These are phyloP conservation scores for Myotis davidii DNA, from an alignment of 2,113 vertebrate genomes.

Conservation along the genomic window DNA sequence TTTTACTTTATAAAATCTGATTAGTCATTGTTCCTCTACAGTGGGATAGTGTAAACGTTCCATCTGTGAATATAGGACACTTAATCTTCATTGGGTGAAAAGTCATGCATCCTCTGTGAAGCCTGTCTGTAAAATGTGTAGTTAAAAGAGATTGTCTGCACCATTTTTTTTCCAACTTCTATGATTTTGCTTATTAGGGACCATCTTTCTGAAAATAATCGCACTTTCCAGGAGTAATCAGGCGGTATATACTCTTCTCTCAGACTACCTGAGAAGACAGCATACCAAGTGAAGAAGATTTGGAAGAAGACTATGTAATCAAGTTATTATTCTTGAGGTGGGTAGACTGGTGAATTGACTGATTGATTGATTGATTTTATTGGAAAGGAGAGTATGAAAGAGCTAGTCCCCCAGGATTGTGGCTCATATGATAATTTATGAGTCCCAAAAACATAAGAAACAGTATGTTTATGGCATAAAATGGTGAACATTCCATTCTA, in stretches of 20 bases:
- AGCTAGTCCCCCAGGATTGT: background rate
- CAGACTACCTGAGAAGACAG: background rate
- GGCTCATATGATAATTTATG: background rate
- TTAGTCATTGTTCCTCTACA: background rate
- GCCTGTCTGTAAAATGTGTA: background rate
- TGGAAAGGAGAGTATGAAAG: background rate
- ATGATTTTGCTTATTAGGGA: background rate
- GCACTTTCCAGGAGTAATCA: slow-evolving; percentile 17
- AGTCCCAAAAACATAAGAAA: slow-evolving; percentile 4
- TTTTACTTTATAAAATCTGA: background rate
- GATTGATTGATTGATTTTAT: background rate
- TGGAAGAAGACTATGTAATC: background rate
- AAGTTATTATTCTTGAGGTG: background rate
- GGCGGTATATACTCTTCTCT: background rate
- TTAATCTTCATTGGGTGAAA: background rate
- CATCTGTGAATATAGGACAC: background rate
- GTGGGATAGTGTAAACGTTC: background rate
- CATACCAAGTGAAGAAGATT: background rate
- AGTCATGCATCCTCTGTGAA: background rate
- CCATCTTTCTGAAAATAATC: background rate
- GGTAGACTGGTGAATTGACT: background rate
- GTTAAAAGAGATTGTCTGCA: background rate
- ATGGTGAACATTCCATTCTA: background rate
- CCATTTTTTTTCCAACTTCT: background rate
- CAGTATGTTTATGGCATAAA: background rate